These are phyloP conservation scores for Ips nitidus DNA, from an alignment of 1,140 invertebrate species.

Conservation along the genomic window DNA sequence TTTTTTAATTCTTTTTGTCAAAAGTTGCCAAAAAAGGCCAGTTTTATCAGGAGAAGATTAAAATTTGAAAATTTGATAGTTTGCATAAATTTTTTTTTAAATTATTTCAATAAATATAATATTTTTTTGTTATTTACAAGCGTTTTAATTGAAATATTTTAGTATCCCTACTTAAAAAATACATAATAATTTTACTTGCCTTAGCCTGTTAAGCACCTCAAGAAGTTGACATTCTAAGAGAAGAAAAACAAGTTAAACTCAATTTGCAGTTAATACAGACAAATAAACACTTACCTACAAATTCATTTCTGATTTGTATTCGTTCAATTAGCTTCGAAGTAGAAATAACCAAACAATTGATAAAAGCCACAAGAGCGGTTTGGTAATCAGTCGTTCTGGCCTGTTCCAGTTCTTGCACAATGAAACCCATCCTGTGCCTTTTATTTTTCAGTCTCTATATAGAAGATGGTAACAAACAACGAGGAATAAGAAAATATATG, in stretches of 20 bases:
- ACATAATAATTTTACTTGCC: constrained; percentile 59
- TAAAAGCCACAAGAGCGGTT: constrained; percentile 87
- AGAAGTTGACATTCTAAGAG: constrained; percentile 78
- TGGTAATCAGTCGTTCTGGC: constrained; percentile 82
- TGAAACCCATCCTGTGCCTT: constrained; percentile 83
- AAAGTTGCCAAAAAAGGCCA: too few species aligned
- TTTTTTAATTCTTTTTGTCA: too few species aligned
- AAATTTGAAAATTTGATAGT: too few species aligned
- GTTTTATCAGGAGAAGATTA: too few species aligned
- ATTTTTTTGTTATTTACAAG: too few species aligned
- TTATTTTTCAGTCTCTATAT: constrained; percentile 76
- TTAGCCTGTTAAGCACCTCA: constrained; percentile 76
- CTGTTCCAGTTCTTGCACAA: constrained; percentile 83
- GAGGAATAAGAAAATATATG: not conserved
- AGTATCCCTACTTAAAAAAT: not conserved
- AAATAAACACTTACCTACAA: constrained; percentile 72
- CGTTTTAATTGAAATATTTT: too few species aligned
- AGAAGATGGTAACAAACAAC: not conserved
- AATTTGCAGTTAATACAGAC: constrained; percentile 15
- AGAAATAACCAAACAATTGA: constrained; percentile 95
- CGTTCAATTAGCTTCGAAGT: constrained; percentile 82
- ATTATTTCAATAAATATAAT: too few species aligned
- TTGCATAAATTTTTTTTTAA: too few species aligned
- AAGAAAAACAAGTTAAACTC: constrained; percentile 35
- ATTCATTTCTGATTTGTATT: constrained; percentile 87